Evolutionary conservation across 2,797 vertebrate species (phyloP).

Genomic region (Danio albolineatus): DNA sequence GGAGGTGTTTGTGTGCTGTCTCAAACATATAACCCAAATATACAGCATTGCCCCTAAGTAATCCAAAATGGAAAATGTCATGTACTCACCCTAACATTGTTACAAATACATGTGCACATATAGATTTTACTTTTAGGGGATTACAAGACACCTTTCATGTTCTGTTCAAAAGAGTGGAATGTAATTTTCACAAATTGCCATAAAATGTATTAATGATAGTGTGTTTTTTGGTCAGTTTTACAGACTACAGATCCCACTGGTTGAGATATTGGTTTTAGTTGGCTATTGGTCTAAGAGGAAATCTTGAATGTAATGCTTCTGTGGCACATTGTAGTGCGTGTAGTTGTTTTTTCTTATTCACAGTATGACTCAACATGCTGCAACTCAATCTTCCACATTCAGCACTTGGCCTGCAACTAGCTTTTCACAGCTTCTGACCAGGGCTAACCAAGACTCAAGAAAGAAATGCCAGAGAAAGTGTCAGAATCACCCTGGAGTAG

Average conservation of each 20-base stretch:
- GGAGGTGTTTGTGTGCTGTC: slow-evolving; percentile 3
- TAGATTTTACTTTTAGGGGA: neutral
- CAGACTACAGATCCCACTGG: neutral
- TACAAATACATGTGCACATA: neutral
- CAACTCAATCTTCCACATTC: slow-evolving; percentile 10
- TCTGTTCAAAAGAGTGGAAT: neutral
- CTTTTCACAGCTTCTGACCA: neutral
- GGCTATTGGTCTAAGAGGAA: neutral
- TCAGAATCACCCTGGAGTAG: neutral
- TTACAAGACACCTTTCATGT: too few species aligned
- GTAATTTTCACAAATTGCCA: neutral
- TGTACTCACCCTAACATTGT: neutral
- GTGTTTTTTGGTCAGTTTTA: neutral
- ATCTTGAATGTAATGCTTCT: neutral
- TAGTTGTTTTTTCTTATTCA: neutral
- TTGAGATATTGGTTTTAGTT: neutral
- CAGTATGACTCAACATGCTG: slow-evolving; percentile 37
- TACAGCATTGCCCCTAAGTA: neutral
- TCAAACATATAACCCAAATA: neutral
- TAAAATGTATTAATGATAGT: too few species aligned
- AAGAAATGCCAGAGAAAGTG: neutral
- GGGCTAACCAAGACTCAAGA: neutral
- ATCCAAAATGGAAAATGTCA: neutral
- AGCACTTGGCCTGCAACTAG: slow-evolving; percentile 12
- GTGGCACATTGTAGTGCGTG: neutral